These are phyloP conservation scores for Drosophila arawakana DNA, from an alignment of 1,140 invertebrate genomes.

Conservation along the genomic window DNA sequence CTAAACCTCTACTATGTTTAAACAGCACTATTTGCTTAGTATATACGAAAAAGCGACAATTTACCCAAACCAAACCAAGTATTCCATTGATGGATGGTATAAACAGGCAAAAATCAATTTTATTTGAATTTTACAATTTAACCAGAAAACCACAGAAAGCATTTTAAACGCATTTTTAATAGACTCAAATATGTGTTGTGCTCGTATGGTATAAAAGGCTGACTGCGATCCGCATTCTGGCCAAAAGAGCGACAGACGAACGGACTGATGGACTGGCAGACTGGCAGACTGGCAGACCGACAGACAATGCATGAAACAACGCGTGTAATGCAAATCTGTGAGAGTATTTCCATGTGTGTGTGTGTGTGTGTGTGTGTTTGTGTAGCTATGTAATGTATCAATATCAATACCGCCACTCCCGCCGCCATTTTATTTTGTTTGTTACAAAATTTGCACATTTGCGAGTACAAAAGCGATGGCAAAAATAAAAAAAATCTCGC, in stretches of 20 bases:
- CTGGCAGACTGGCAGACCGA: background rate
- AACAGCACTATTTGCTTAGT: background rate
- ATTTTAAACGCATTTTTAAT: constrained; percentile 85
- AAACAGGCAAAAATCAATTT: constrained; percentile 75
- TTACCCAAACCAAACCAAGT: background rate
- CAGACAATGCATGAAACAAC: background rate
- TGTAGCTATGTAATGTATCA: constrained; percentile 48
- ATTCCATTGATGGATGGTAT: constrained; percentile 15
- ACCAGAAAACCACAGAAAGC: constrained; percentile 84
- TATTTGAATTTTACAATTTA: constrained; percentile 84
- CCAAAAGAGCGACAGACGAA: background rate
- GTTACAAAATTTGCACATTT: constrained; percentile 79
- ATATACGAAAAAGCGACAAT: background rate
- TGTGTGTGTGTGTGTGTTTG: background rate
- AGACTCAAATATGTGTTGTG: constrained; percentile 83
- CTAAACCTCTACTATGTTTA: background rate
- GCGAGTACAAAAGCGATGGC: constrained; percentile 64
- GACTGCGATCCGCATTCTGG: background rate
- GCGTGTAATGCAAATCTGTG: background rate
- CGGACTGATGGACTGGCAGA: constrained; percentile 2
- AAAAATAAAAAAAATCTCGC: constrained; percentile 52
- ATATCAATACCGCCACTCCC: constrained; percentile 50
- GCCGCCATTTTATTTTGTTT: constrained; percentile 77
- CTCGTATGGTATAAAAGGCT: constrained; percentile 60
- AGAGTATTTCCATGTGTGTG: background rate